Evolutionary conservation across 2,113 vertebrate genomes (phyloP).

Genomic region (Dicrurus megarhynchus): DNA sequence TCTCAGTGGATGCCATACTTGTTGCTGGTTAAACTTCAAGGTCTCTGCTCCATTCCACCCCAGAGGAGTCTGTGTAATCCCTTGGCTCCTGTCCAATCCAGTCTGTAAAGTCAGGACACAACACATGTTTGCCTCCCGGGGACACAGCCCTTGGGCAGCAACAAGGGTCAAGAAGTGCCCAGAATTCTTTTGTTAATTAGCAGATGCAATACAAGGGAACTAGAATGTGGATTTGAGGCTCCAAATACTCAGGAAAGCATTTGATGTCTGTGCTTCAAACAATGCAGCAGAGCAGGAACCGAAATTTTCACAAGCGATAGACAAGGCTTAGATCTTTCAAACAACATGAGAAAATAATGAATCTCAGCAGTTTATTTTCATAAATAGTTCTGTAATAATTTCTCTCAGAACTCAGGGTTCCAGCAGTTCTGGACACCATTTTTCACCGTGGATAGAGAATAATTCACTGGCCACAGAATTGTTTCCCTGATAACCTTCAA

Average conservation of each 20-base stretch:
- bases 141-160: background rate
- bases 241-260: background rate
- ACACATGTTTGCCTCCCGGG: background rate
- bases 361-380: background rate
- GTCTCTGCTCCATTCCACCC: background rate
- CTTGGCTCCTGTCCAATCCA: background rate
- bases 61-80: background rate
- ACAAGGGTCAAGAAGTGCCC: background rate
- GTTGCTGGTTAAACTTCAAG: background rate
- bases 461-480: background rate
- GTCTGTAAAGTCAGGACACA: background rate
- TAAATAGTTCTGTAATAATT: background rate
- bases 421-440: background rate
- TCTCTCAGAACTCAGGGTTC: too few relatives aligned
- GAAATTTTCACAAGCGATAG: background rate
- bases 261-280: background rate
- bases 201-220: background rate
- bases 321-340: background rate
- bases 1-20: background rate
- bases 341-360: background rate
- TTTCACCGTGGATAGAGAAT: background rate
- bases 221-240: background rate
- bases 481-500: background rate
- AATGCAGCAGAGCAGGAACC: background rate
- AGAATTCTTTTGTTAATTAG: conserved; percentile 9